A percentile compares a stretch with the other conserved stretches of the same genome.
Conservation (phyloP, 2,888 invertebrate genomes). For the Tetheella fluctuosa region DNA sequence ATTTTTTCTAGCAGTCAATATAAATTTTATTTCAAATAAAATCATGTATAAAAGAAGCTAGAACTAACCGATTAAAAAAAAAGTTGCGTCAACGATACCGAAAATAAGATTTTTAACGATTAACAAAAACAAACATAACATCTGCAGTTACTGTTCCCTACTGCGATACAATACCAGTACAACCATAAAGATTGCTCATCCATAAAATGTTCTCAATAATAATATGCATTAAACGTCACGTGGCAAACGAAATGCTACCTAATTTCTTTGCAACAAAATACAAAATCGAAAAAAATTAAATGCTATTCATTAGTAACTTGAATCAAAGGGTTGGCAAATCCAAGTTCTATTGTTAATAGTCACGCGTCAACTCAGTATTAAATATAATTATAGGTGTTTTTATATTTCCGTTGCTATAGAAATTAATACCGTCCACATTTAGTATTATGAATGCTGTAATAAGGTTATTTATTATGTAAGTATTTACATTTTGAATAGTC, state of each 20-base stretch:
- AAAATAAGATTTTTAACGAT: slow-evolving; percentile 48
- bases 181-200: slow-evolving; percentile 81
- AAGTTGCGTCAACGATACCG: neutral
- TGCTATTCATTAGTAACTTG: slow-evolving; percentile 72
- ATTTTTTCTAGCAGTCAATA: too few relatives aligned
- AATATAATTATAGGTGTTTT: slow-evolving; percentile 72
- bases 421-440: slow-evolving; percentile 55
- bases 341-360: slow-evolving; percentile 78
- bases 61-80: neutral
- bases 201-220: slow-evolving; percentile 74
- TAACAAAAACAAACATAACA: slow-evolving; percentile 47
- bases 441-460: slow-evolving; percentile 34
- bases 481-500: neutral
- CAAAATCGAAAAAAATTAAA: slow-evolving; percentile 25
- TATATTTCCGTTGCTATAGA: slow-evolving; percentile 76
- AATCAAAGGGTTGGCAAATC: slow-evolving; percentile 83
- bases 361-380: slow-evolving; percentile 78
- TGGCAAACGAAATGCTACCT: slow-evolving; percentile 33
- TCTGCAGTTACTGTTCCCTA: slow-evolving; percentile 44
- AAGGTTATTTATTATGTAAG: slow-evolving; percentile 13
- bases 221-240: slow-evolving; percentile 58
- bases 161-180: slow-evolving; percentile 57
- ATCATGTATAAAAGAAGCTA: too few relatives aligned
- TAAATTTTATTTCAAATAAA: too few relatives aligned
- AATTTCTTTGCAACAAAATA: slow-evolving; percentile 40